Evolutionary conservation across 2,888 invertebrate species (phyloP).

Genomic region (Epinotia demarniana): DNA sequence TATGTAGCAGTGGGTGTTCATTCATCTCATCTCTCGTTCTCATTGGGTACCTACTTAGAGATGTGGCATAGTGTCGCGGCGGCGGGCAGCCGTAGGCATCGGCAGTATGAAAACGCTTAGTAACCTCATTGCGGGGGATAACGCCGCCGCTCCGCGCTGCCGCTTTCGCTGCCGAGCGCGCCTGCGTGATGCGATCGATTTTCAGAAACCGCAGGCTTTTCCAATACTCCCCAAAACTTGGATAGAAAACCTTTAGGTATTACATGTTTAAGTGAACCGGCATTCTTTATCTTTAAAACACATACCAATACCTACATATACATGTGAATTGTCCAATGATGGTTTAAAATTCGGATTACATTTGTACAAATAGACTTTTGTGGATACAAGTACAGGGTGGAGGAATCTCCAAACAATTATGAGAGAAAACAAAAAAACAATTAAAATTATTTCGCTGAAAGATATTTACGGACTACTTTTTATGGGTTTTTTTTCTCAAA

Average conservation of each 20-base stretch:
- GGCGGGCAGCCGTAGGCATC: background rate
- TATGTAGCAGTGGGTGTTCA: background rate
- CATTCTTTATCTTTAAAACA: background rate
- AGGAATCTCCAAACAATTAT: too few relatives aligned
- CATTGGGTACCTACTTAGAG: background rate
- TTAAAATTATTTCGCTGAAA: too few relatives aligned
- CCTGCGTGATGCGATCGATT: slow-evolving; percentile 72
- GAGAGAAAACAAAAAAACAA: too few relatives aligned
- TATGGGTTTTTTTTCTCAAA: too few relatives aligned
- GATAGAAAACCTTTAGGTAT: slow-evolving; percentile 6
- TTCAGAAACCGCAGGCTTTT: slow-evolving; percentile 65
- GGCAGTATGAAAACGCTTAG: slow-evolving; percentile 14
- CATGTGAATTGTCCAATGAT: background rate
- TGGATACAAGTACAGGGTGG: too few relatives aligned
- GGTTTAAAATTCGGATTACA: background rate
- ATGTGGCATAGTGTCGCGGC: background rate
- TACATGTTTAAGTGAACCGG: background rate
- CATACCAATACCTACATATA: background rate
- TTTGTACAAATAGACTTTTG: too few relatives aligned
- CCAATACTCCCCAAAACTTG: slow-evolving; percentile 50
- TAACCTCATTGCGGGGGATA: slow-evolving; percentile 21
- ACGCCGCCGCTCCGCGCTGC: slow-evolving; percentile 8
- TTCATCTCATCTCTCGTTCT: background rate
- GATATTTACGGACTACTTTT: too few relatives aligned
- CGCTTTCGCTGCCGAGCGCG: slow-evolving; percentile 51